phyloP scores from a whole-genome alignment of 1,140 invertebrate species.

The Drosophila chauvacae region DNA sequence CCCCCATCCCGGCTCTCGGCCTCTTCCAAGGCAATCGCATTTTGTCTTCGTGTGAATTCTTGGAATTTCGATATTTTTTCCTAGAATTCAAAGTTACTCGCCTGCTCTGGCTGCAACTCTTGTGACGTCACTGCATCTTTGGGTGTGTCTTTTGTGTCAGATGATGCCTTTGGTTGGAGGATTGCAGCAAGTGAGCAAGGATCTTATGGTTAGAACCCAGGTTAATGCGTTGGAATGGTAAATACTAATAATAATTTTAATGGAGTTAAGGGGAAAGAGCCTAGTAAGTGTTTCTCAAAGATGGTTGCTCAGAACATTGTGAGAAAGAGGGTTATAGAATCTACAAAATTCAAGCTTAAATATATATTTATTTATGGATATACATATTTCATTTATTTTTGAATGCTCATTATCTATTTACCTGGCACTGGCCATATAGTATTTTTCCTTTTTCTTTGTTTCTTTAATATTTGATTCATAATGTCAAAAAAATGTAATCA shows the following conservation, averaged over 20 bases:
- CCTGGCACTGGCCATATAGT: too few species aligned
- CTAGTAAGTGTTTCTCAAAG: background rate
- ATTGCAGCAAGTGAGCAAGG: background rate
- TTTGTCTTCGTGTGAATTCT: constrained; percentile 82
- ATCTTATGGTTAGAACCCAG: background rate
- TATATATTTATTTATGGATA: too few species aligned
- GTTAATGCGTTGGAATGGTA: background rate
- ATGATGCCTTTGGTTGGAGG: background rate
- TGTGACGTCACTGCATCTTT: constrained; percentile 56
- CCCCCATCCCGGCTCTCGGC: constrained; percentile 12
- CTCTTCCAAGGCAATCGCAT: constrained; percentile 57
- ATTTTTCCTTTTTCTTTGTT: too few species aligned
- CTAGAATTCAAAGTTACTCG: constrained; percentile 65
- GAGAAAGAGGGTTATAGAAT: background rate
- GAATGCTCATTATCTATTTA: too few species aligned
- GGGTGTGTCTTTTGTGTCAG: constrained; percentile 11
- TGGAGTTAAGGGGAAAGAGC: background rate
- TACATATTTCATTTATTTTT: too few species aligned
- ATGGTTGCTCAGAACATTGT: background rate
- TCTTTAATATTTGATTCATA: too few species aligned
- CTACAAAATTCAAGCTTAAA: background rate
- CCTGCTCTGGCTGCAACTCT: constrained; percentile 11
- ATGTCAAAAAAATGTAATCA: too few species aligned
- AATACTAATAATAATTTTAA: background rate
- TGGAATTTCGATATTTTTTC: constrained; percentile 83